Conservation (phyloP, 2,113 vertebrate species). For the Notechis scutatus region DNA sequence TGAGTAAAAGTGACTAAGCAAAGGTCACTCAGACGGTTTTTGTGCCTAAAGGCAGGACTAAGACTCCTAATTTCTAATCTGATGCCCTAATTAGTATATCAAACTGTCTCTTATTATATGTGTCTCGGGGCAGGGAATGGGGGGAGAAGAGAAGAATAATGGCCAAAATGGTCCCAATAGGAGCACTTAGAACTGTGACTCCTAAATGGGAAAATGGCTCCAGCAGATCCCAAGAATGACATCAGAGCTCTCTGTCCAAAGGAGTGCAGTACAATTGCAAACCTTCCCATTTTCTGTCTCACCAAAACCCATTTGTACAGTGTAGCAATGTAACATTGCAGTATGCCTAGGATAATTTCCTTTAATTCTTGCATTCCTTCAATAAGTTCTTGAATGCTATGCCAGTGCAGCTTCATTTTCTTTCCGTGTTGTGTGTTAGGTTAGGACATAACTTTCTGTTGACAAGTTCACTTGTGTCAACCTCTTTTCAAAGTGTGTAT, state of each 20-base stretch:
- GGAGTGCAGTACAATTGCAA: not conserved
- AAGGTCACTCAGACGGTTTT: no score
- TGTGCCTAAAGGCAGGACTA: no score
- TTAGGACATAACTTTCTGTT: not conserved
- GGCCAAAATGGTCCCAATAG: no score
- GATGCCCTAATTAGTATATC: no score
- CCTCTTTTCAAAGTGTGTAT: not conserved
- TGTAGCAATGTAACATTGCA: not conserved
- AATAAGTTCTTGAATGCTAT: not conserved
- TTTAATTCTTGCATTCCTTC: not conserved
- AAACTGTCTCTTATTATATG: not conserved
- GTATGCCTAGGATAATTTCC: not conserved
- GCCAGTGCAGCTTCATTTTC: not conserved
- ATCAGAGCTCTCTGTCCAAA: no score
- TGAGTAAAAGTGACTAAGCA: no score
- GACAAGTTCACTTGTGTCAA: not conserved
- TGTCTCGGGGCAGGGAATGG: not conserved
- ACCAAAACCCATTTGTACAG: not conserved
- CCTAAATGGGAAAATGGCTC: no score
- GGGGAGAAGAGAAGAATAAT: not conserved
- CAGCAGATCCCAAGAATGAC: no score
- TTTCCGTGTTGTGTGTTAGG: not conserved
- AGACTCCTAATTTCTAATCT: no score
- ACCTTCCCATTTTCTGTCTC: not conserved
- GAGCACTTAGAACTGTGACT: no score